Evolutionary conservation across 2,888 invertebrate species (phyloP), one percentile per base, ranked within the genome.

Genomic region (Chalcis sispes): DNA sequence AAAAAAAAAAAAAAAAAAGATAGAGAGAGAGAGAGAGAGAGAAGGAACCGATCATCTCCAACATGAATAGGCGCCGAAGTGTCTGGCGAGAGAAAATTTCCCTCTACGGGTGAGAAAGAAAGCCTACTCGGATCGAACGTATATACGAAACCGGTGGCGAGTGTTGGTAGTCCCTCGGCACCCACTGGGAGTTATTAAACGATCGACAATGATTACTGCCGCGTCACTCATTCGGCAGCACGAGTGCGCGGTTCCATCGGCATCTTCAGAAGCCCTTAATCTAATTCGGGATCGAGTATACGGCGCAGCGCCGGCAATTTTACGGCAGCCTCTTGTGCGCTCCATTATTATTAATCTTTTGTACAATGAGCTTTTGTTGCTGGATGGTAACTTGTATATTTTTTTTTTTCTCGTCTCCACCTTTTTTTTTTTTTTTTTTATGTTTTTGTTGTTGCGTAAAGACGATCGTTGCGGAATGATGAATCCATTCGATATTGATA

Each of bases 171-270:
- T 20, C 77, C 80, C 78, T 79, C 82, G 85, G 83, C 84, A 82
- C 85, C 62, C 82, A 84, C 84, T 83, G 85, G 79, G 85, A 85
- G 83, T 85, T 85, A 85, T 85, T 85, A 85, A 85, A 84, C 85
- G 84, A 82, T 82, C 82, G 80, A 85, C 85, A 85, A 85, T 85
- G 83, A 83, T 82, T 85, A 80, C 83, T 85, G 85, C 85, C 79
- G 74, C 83, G 85, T 85, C 85, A 85, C 83, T 81, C 84, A 85
- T 84, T 82, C 78, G 79, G 77, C 77, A 80, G 80, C 80, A 80
- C 54, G n/a, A 62, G 46, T 42, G 72, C 80, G 32, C 32, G 46
- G 74, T 42, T 23, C 25, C 65, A 75, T 71, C 84, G 81, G 83
- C 85, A 84, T 79, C 85, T 81, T 85, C 85, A 83, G 85, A 85